Percentiles rank a stretch among this genome's conserved stretches.
phyloP scores from a whole-genome alignment of 2,797 vertebrate genomes.

The Cynopterus sphinx region DNA sequence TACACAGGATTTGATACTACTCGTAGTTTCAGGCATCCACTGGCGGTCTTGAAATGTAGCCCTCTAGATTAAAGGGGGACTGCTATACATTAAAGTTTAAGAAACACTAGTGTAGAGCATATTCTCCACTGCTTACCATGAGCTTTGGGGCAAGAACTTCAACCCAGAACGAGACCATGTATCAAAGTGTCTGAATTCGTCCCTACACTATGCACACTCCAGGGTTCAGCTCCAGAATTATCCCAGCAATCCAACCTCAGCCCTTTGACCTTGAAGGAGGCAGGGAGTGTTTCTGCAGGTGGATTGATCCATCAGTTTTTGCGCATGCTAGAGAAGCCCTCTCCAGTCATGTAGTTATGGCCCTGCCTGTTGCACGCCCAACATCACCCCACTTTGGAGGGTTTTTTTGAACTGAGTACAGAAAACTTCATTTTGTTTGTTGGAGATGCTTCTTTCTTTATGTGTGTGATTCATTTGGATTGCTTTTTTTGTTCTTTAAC shows the following conservation, averaged over 20 bases:
- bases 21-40: too few relatives aligned
- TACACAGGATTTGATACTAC: background rate
- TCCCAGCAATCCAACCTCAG: accelerated
- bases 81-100: background rate
- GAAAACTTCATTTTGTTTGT: conserved; percentile 11
- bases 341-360: background rate
- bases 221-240: background rate
- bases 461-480: background rate
- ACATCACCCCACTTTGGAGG: background rate
- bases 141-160: background rate
- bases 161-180: background rate
- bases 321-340: background rate
- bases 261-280: background rate
- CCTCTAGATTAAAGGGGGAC: background rate
- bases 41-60: background rate
- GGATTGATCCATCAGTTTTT: background rate
- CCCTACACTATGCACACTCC: background rate
- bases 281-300: background rate
- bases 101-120: background rate
- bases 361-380: background rate
- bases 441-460: background rate
- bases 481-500: conserved; percentile 48
- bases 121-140: background rate
- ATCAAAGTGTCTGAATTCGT: background rate
- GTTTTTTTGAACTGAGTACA: background rate